Evolutionary conservation across 2,888 invertebrate species (phyloP).

Genomic region (Mantis religiosa): DNA sequence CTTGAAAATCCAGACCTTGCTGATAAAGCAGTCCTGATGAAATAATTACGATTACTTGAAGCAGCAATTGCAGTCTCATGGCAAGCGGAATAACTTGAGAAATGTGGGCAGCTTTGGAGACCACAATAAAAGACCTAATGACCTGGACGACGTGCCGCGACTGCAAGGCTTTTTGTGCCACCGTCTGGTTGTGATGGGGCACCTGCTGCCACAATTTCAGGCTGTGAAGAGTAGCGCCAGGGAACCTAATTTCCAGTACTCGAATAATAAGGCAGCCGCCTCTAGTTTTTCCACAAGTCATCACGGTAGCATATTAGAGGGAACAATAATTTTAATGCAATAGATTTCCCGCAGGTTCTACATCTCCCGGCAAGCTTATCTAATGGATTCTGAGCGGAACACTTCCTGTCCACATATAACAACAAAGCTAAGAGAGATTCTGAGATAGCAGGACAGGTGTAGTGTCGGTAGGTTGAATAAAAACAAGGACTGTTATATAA

Average conservation of each 20-base stretch:
- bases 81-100: background rate
- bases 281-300: background rate
- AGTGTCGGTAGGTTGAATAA: background rate
- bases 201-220: background rate
- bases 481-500: background rate
- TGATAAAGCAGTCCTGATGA: background rate
- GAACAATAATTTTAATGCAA: constrained; percentile 6
- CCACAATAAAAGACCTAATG: background rate
- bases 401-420: background rate
- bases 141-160: background rate
- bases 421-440: background rate
- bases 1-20: background rate
- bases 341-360: constrained; percentile 8
- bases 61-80: background rate
- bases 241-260: background rate
- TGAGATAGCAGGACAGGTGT: background rate
- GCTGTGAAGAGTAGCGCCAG: background rate
- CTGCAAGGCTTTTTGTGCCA: background rate
- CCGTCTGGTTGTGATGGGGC: background rate
- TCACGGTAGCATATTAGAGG: background rate
- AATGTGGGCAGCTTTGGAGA: background rate
- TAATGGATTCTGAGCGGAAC: background rate
- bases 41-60: background rate
- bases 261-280: background rate
- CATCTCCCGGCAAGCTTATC: background rate